phyloP scores from a whole-genome alignment of 2,888 invertebrate species.

The Ormyrus thymus region DNA sequence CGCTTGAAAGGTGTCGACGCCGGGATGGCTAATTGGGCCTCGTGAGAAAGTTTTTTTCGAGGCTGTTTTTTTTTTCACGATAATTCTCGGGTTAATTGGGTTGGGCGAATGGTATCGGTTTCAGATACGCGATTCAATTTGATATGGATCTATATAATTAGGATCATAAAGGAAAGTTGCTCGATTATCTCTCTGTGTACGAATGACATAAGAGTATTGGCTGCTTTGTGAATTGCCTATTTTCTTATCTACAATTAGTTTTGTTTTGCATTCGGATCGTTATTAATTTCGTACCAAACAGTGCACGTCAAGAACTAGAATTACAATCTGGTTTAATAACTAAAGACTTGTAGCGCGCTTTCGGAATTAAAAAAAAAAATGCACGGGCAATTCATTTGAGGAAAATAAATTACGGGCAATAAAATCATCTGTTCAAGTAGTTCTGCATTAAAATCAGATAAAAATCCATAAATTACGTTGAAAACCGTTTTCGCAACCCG shows the following conservation, averaged over 20 bases:
- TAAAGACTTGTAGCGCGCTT: too few relatives aligned
- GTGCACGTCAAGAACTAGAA: neutral
- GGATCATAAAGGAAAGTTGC: constrained; percentile 26
- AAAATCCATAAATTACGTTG: too few relatives aligned
- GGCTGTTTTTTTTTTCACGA: constrained; percentile 6
- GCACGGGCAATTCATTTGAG: too few relatives aligned
- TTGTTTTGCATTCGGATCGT: constrained; percentile 19
- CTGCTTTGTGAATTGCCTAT: neutral
- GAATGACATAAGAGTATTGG: neutral
- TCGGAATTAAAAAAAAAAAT: too few relatives aligned
- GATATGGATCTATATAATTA: constrained; percentile 38
- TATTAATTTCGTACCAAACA: constrained; percentile 26
- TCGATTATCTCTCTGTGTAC: neutral
- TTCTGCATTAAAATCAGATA: too few relatives aligned
- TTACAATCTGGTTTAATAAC: too few relatives aligned
- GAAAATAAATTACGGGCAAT: too few relatives aligned
- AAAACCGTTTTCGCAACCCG: too few relatives aligned
- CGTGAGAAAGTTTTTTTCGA: constrained; percentile 35
- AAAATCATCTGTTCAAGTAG: too few relatives aligned
- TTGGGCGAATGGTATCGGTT: neutral
- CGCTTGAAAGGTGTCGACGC: neutral
- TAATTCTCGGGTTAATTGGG: constrained; percentile 1
- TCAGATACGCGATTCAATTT: constrained; percentile 7
- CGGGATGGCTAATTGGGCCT: constrained; percentile 21
- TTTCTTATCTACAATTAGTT: constrained; percentile 24